These are phyloP conservation scores for Hemicentrotus pulcherrimus DNA, from an alignment of 35 echinoderm and acorn worm genomes.

Conservation along the genomic window DNA sequence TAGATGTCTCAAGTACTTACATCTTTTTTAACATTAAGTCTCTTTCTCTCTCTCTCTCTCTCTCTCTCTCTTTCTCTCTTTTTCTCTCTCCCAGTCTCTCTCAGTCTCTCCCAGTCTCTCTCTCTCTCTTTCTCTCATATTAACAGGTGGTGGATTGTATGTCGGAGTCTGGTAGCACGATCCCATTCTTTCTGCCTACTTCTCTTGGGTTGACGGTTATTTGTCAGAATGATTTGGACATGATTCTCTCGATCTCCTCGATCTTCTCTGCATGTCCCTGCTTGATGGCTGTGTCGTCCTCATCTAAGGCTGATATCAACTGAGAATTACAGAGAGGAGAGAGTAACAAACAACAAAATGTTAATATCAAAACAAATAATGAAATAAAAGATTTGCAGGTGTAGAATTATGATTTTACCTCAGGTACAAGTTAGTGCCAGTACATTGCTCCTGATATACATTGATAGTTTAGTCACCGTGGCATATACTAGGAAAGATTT, in stretches of 20 bases:
- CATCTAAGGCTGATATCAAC: constrained; percentile 63
- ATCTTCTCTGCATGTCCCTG: constrained; percentile 59
- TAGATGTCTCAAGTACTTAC: constrained; percentile 29
- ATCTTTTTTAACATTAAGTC: not conserved
- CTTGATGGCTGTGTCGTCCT: constrained; percentile 66
- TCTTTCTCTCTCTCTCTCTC: not conserved
- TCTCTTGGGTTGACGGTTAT: constrained; percentile 40
- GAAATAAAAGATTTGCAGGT: too few species aligned
- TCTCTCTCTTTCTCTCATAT: not conserved
- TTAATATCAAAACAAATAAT: too few species aligned
- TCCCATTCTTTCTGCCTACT: constrained; percentile 3
- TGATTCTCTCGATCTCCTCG: constrained; percentile 60
- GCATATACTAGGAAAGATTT: too few species aligned
- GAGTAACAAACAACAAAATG: not conserved
- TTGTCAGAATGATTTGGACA: constrained; percentile 63
- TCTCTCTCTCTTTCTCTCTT: not conserved
- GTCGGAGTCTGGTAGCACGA: constrained; percentile 4
- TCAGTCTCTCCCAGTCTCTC: not conserved
- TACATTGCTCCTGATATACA: too few species aligned
- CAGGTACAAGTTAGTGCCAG: too few species aligned
- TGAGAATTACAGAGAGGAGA: not conserved
- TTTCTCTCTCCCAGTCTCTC: not conserved
- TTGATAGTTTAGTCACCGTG: too few species aligned
- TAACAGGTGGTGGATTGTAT: not conserved
- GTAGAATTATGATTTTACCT: too few species aligned